Evolutionary conservation across 2,888 invertebrate genomes (phyloP).

Genomic region (Phragmatobia fuliginosa): DNA sequence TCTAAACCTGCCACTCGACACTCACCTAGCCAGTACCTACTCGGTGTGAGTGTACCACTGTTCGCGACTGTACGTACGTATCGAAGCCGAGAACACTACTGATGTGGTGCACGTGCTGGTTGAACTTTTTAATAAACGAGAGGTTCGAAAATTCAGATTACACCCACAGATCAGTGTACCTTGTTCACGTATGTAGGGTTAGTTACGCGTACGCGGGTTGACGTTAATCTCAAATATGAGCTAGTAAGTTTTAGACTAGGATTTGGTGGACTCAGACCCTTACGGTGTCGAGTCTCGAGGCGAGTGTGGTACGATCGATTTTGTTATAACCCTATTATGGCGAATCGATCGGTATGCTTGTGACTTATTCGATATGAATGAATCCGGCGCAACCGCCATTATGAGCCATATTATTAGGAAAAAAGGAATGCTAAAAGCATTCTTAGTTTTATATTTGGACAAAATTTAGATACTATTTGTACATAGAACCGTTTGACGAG

Average conservation of each 20-base stretch:
- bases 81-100: too few relatives aligned
- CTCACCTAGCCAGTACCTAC: not conserved
- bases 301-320: not conserved
- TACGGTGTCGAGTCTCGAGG: not conserved
- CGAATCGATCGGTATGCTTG: constrained; percentile 10
- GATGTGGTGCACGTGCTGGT: not conserved
- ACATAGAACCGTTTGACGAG: constrained; percentile 44
- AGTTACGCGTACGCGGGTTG: not conserved
- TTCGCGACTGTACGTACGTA: too few relatives aligned
- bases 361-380: constrained; percentile 12
- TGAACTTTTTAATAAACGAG: not conserved
- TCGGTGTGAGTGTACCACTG: not conserved
- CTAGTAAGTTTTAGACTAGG: not conserved
- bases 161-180: not conserved
- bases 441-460: constrained; percentile 45
- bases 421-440: constrained; percentile 36
- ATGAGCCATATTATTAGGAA: constrained; percentile 46
- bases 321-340: not conserved
- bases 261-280: not conserved
- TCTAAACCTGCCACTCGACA: constrained; percentile 46
- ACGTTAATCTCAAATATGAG: not conserved
- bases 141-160: not conserved
- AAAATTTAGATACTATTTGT: constrained; percentile 45
- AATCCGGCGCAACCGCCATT: constrained; percentile 32
- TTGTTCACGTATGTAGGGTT: not conserved